phyloP scores from a whole-genome alignment of 2,888 invertebrate genomes.

The Meghimatium bilineatum region DNA sequence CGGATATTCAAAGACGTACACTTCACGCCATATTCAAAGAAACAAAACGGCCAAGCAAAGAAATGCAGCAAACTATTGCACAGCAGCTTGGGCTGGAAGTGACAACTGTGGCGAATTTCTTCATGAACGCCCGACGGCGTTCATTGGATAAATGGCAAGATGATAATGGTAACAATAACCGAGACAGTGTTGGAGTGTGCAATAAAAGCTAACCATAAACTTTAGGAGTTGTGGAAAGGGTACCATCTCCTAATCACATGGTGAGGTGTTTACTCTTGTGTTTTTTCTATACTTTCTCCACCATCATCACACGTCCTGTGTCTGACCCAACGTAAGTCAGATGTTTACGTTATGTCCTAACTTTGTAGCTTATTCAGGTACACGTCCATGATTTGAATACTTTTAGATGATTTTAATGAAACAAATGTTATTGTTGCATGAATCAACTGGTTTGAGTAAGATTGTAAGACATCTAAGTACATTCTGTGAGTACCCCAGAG shows the following conservation, averaged over 20 bases:
- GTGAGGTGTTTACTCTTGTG: conserved; percentile 33
- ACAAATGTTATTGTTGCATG: conserved; percentile 23
- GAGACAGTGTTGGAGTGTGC: conserved; percentile 65
- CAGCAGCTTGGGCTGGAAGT: conserved; percentile 97
- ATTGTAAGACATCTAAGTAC: no score
- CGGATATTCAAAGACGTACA: conserved; percentile 99
- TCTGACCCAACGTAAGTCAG: neutral
- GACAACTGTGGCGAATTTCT: conserved; percentile 99
- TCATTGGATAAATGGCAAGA: conserved; percentile 92
- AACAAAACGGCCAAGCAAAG: conserved; percentile 98
- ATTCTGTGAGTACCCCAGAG: no score
- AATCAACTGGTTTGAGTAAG: no score
- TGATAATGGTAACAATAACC: conserved; percentile 84
- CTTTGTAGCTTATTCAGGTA: conserved; percentile 17
- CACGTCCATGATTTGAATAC: conserved; percentile 34
- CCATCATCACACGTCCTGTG: neutral
- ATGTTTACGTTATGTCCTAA: neutral
- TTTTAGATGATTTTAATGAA: neutral
- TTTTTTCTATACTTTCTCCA: neutral
- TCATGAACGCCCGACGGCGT: conserved; percentile 99
- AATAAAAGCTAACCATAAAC: conserved; percentile 56
- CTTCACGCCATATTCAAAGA: conserved; percentile 99
- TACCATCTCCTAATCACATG: conserved; percentile 4
- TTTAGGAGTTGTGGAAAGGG: neutral
- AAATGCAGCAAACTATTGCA: conserved; percentile 99